A percentile compares a stretch with the other conserved stretches of the same genome.
These are phyloP conservation scores for Oxyruncus cristatus DNA, from an alignment of 2,113 vertebrate genomes.

Conservation along the genomic window DNA sequence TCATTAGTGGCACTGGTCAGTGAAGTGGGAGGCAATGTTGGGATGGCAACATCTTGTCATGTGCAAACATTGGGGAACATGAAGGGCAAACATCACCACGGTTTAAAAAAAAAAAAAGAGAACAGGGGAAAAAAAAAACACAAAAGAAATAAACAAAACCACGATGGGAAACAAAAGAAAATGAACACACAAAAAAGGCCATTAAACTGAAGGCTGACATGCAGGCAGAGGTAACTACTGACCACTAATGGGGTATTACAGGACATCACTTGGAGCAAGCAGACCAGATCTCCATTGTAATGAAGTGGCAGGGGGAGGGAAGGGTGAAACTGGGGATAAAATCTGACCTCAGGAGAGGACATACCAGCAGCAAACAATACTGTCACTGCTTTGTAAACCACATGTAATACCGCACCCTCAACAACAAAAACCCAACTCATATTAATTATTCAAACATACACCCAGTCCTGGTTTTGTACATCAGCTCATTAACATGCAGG, in stretches of 20 bases:
- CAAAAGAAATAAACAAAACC: slow-evolving; percentile 90
- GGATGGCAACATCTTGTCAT: slow-evolving; percentile 94
- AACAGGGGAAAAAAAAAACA: slow-evolving; percentile 83
- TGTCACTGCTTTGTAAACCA: neutral
- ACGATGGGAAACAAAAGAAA: slow-evolving; percentile 84
- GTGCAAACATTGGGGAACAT: slow-evolving; percentile 83
- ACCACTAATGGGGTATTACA: slow-evolving; percentile 68
- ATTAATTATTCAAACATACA: neutral
- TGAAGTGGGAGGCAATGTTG: slow-evolving; percentile 94
- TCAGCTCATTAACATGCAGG: neutral
- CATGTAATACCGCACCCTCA: neutral
- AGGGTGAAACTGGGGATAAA: slow-evolving; percentile 49
- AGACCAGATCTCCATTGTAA: slow-evolving; percentile 59
- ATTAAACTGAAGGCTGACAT: slow-evolving; percentile 85
- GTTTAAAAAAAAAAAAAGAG: slow-evolving; percentile 86
- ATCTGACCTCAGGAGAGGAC: slow-evolving; percentile 33
- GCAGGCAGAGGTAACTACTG: slow-evolving; percentile 74
- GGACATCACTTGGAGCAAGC: slow-evolving; percentile 56
- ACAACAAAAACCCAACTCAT: neutral
- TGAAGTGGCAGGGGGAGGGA: slow-evolving; percentile 58
- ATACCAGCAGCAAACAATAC: neutral
- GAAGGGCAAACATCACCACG: slow-evolving; percentile 82
- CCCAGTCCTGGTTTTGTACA: neutral
- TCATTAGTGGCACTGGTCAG: slow-evolving; percentile 99
- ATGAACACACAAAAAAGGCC: slow-evolving; percentile 84